These are phyloP conservation scores for Chromis chromis DNA, from an alignment of 2,797 vertebrate genomes.

Conservation along the genomic window DNA sequence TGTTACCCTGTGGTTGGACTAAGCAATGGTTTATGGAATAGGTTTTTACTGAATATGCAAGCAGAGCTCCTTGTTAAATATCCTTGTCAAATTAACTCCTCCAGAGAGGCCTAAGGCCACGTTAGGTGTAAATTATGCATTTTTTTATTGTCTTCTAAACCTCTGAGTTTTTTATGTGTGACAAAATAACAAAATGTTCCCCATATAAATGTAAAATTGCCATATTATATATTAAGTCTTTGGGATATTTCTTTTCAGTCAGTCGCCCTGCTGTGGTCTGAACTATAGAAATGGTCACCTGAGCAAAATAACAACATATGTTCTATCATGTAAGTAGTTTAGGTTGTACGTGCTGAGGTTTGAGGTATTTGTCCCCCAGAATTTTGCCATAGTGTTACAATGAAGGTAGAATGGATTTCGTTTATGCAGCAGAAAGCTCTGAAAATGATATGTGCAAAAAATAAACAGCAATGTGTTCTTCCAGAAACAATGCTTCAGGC, in stretches of 20 bases:
- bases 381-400: not conserved
- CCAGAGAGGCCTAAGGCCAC: slow-evolving; percentile 28
- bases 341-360: not conserved
- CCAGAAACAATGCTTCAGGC: slow-evolving; percentile 11
- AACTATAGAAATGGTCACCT: not conserved
- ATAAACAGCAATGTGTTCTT: slow-evolving; percentile 12
- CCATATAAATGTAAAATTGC: slow-evolving; percentile 20
- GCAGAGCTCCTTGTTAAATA: slow-evolving; percentile 45
- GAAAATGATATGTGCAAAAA: slow-evolving; percentile 21
- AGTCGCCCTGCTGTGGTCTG: not conserved
- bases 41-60: slow-evolving; percentile 43
- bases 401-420: slow-evolving; percentile 13
- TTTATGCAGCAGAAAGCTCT: slow-evolving; percentile 21
- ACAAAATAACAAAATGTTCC: slow-evolving; percentile 24
- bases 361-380: too few species aligned
- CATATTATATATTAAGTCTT: not conserved
- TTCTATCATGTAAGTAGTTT: not conserved
- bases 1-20: slow-evolving; percentile 41
- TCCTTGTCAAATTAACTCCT: slow-evolving; percentile 56
- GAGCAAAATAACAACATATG: not conserved
- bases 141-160: slow-evolving; percentile 28
- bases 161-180: slow-evolving; percentile 12
- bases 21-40: slow-evolving; percentile 42
- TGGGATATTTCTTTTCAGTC: not conserved
- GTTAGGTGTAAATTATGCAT: slow-evolving; percentile 42